phyloP scores from a whole-genome alignment of 2,797 vertebrate genomes.

The Dendrocincla fuliginosa region DNA sequence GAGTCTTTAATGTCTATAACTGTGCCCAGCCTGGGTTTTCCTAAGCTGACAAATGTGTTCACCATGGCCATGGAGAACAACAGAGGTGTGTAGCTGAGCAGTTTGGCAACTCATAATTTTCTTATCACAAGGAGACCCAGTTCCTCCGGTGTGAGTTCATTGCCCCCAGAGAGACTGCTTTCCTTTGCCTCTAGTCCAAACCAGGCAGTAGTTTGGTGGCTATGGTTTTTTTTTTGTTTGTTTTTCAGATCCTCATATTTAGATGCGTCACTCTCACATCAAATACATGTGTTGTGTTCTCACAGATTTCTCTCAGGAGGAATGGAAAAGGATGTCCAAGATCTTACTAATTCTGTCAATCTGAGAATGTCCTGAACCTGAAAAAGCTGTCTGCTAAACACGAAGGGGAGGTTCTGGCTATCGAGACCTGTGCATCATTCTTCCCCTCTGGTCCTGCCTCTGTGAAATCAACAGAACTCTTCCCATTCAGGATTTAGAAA shows the following conservation, averaged over 20 bases:
- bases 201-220: background rate
- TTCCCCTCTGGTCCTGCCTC: background rate
- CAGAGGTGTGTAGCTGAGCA: background rate
- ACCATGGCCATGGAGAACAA: background rate
- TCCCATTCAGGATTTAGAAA: background rate
- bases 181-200: background rate
- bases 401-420: background rate
- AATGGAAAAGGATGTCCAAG: background rate
- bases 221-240: background rate
- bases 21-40: background rate
- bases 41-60: background rate
- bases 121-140: accelerated
- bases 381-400: background rate
- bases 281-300: background rate
- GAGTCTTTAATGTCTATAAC: background rate
- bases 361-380: background rate
- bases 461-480: background rate
- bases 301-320: background rate
- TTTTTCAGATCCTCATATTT: background rate
- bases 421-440: background rate
- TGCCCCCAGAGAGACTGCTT: background rate
- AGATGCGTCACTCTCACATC: background rate
- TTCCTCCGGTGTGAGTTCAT: background rate
- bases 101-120: background rate
- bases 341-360: background rate